phyloP scores from a whole-genome alignment of 2,113 vertebrate species.

The Etia nguti region DNA sequence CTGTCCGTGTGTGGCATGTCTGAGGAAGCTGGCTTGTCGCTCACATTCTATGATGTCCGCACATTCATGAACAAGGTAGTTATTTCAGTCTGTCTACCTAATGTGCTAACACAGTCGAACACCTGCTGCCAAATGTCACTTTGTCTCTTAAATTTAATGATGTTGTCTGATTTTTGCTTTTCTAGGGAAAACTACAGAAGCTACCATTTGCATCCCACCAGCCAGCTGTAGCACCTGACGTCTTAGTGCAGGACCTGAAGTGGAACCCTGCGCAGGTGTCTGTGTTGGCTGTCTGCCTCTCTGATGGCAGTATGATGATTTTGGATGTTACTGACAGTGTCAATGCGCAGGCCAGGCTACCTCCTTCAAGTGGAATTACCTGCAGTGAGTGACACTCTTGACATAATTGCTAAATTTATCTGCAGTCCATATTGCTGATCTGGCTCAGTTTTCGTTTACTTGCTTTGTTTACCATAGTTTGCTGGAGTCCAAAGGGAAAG shows the following conservation, averaged over 20 bases:
- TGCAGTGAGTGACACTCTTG: conserved; percentile 76
- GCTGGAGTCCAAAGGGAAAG: conserved; percentile 98
- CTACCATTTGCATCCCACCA: conserved; percentile 80
- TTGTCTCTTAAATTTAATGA: neutral
- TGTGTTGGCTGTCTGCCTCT: conserved; percentile 82
- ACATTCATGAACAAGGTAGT: conserved; percentile 87
- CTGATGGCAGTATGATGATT: conserved; percentile 86
- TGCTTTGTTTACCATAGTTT: conserved; percentile 73
- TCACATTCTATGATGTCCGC: conserved; percentile 91
- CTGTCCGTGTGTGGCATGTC: conserved; percentile 84
- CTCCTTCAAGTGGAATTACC: conserved; percentile 79
- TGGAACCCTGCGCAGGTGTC: conserved; percentile 83
- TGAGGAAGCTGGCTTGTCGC: conserved; percentile 65
- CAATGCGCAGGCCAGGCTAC: conserved; percentile 76
- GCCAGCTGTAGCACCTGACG: conserved; percentile 63
- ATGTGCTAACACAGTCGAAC: neutral
- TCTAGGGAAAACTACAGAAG: conserved; percentile 81
- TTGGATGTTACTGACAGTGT: conserved; percentile 82
- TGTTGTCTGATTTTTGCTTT: neutral
- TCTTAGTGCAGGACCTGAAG: conserved; percentile 83
- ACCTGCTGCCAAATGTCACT: neutral
- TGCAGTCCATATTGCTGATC: neutral
- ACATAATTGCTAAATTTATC: neutral
- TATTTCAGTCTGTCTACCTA: neutral
- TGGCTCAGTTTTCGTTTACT: neutral